Conservation (phyloP, 1,140 invertebrate genomes). For the Drosophila sp. region DNA sequence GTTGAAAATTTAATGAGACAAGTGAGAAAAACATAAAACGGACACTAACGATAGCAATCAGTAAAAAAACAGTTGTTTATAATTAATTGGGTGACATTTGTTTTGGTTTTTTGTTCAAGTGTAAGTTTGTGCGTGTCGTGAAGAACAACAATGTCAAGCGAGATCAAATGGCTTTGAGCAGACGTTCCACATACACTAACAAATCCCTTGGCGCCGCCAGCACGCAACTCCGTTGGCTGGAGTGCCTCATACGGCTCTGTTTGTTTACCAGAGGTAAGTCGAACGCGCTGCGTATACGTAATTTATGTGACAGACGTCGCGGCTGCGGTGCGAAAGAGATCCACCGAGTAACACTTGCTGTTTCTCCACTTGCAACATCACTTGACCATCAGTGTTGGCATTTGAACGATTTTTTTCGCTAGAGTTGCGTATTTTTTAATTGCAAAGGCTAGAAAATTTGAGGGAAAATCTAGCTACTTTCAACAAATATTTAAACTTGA, state of each 20-base stretch:
- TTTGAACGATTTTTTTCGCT: too few relatives aligned
- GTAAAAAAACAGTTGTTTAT: constrained; percentile 1
- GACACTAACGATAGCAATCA: constrained; percentile 28
- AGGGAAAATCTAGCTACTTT: too few relatives aligned
- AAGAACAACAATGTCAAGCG: constrained; percentile 57
- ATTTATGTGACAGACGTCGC: constrained; percentile 32
- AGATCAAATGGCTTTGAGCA: constrained; percentile 61
- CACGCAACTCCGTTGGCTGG: constrained; percentile 59
- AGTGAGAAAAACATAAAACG: constrained; percentile 20
- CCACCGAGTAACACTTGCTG: not conserved
- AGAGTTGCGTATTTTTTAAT: too few relatives aligned
- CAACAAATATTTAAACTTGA: too few relatives aligned
- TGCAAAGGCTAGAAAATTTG: too few relatives aligned
- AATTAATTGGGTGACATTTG: constrained; percentile 49
- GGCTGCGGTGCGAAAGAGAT: not conserved
- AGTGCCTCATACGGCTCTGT: constrained; percentile 64
- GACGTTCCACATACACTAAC: constrained; percentile 44
- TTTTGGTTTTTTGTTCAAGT: constrained; percentile 37
- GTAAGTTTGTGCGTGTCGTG: not conserved
- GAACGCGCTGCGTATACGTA: constrained; percentile 22
- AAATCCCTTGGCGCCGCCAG: constrained; percentile 52
- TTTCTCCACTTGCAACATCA: not conserved
- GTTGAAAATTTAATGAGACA: constrained; percentile 66
- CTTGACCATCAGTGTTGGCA: too few relatives aligned
- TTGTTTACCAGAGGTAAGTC: constrained; percentile 66